Percentiles rank a stretch among this genome's conserved stretches.
These are phyloP conservation scores for Etia nguti DNA, from an alignment of 2,113 vertebrate species.

Conservation along the genomic window DNA sequence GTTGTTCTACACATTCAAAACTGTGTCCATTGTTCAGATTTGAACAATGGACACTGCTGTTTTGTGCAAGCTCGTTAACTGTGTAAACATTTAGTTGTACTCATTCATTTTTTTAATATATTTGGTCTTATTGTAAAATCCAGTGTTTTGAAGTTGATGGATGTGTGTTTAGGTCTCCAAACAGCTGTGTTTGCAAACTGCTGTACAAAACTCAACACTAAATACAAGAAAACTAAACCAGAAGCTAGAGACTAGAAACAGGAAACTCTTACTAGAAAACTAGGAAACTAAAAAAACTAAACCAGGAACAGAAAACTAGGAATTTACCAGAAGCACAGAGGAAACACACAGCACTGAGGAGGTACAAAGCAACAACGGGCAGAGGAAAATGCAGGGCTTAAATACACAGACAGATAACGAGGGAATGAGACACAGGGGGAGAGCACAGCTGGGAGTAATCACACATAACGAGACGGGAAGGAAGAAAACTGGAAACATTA, in stretches of 20 bases:
- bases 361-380: rapidly evolving
- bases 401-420: not conserved
- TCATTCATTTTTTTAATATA: not conserved
- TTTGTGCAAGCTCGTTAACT: not conserved
- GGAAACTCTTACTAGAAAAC: not conserved
- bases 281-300: not conserved
- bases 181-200: not conserved
- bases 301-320: not conserved
- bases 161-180: not conserved
- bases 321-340: not conserved
- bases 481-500: not conserved
- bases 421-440: not conserved
- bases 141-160: not conserved
- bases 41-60: not conserved
- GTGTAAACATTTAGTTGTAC: not conserved
- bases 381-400: not conserved
- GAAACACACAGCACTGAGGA: not conserved
- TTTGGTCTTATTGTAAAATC: rapidly evolving
- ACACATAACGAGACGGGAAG: rapidly evolving
- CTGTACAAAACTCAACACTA: not conserved
- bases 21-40: not conserved
- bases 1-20: not conserved
- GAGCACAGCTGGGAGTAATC: not conserved
- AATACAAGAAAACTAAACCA: not conserved
- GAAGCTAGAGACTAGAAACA: not conserved